These are phyloP conservation scores for Cladopsammia gracilis DNA, from an alignment of 64 coral and sea anemone species.

Conservation along the genomic window DNA sequence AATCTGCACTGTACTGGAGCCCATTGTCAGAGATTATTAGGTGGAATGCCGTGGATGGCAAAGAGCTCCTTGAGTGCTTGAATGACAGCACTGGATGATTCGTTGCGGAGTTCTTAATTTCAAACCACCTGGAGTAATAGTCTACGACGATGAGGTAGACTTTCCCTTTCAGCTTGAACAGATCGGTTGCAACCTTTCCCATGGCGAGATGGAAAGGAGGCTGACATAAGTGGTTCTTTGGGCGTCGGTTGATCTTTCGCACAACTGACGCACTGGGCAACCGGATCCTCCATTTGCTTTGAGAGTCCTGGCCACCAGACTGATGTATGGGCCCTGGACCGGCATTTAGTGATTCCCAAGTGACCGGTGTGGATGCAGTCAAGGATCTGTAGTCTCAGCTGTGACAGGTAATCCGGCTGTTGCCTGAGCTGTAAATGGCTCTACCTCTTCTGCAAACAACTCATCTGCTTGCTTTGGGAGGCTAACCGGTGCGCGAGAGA, in stretches of 20 bases:
- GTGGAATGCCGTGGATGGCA: background rate
- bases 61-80: slow-evolving; percentile 69
- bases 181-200: slow-evolving; percentile 31
- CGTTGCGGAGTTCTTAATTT: background rate
- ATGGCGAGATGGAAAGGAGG: slow-evolving; percentile 51
- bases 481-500: slow-evolving; percentile 46
- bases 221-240: slow-evolving; percentile 39
- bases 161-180: slow-evolving; percentile 31
- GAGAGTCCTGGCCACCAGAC: slow-evolving; percentile 61
- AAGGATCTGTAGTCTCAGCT: slow-evolving; percentile 49
- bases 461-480: slow-evolving; percentile 14
- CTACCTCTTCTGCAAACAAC: slow-evolving; percentile 56
- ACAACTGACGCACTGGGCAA: slow-evolving; percentile 29
- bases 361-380: slow-evolving; percentile 61
- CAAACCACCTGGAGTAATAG: background rate
- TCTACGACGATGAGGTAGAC: background rate
- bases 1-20: slow-evolving; percentile 26
- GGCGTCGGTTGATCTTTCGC: slow-evolving; percentile 19
- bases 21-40: slow-evolving; percentile 62
- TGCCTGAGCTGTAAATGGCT: slow-evolving; percentile 44
- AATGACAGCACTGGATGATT: slow-evolving; percentile 8
- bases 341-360: slow-evolving; percentile 48
- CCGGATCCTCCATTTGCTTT: slow-evolving; percentile 35
- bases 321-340: slow-evolving; percentile 4
- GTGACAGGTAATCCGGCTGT: background rate